A percentile compares a stretch with the other conserved stretches of the same genome.
These are phyloP conservation scores for Cygnus olor DNA, from an alignment of 2,797 vertebrate genomes.

Conservation along the genomic window DNA sequence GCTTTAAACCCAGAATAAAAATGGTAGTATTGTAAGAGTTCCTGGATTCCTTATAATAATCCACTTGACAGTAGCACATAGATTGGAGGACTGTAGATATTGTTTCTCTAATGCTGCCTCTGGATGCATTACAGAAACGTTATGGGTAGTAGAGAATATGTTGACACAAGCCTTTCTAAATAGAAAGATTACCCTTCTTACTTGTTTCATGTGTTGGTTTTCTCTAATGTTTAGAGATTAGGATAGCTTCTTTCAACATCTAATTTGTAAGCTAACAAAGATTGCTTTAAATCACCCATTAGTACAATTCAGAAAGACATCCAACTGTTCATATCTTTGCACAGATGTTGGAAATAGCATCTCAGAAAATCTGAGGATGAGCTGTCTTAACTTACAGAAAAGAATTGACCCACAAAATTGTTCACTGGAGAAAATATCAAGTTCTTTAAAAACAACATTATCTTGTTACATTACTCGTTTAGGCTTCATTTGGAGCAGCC, in stretches of 20 bases:
- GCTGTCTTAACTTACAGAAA: not conserved
- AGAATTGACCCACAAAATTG: not conserved
- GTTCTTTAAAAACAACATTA: not conserved
- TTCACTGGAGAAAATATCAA: not conserved
- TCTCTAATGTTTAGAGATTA: slow-evolving; percentile 17
- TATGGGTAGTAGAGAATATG: not conserved
- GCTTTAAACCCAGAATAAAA: not conserved
- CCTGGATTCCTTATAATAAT: slow-evolving; percentile 21
- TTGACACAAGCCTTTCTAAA: slow-evolving; percentile 20
- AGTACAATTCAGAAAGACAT: slow-evolving; percentile 2
- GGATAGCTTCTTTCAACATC: not conserved
- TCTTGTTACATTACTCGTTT: not conserved
- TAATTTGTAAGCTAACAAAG: slow-evolving; percentile 7
- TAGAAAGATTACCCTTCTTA: slow-evolving; percentile 2
- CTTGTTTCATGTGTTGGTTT: not conserved
- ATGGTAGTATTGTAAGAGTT: not conserved
- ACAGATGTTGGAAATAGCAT: not conserved
- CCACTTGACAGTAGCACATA: slow-evolving; percentile 9
- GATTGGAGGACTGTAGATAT: not conserved
- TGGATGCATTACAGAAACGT: slow-evolving; percentile 10
- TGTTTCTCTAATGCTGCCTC: slow-evolving; percentile 1
- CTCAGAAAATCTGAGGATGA: not conserved
- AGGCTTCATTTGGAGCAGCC: not conserved
- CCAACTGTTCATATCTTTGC: not conserved
- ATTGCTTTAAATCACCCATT: not conserved